Evolutionary conservation across 1,140 invertebrate species (phyloP).

Genomic region (Drosophila orena): DNA sequence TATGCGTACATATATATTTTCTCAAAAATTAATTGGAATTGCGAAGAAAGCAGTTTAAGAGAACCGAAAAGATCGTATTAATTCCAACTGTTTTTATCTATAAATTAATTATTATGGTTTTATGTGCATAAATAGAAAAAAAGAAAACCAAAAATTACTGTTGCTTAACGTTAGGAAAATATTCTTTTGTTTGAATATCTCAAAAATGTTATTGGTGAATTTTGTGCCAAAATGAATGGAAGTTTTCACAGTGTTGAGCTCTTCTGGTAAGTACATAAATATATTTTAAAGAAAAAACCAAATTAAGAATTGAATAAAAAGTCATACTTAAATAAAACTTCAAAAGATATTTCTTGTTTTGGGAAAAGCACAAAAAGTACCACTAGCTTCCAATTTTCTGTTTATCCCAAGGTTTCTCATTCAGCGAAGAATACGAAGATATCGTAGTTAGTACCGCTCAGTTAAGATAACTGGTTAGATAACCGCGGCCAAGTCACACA

Average conservation of each 20-base stretch:
- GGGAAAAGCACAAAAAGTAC: neutral
- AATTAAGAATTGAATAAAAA: too few species aligned
- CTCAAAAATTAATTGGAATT: slow-evolving; percentile 34
- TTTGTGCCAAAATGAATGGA: too few species aligned
- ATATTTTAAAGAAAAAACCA: too few species aligned
- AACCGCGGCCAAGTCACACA: slow-evolving; percentile 31
- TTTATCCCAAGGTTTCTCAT: slow-evolving; percentile 28
- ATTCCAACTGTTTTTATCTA: neutral
- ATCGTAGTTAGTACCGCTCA: slow-evolving; percentile 48
- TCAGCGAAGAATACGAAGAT: slow-evolving; percentile 16
- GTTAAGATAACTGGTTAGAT: slow-evolving; percentile 53
- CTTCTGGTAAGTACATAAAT: too few species aligned
- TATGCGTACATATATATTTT: slow-evolving; percentile 32
- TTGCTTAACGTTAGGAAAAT: too few species aligned
- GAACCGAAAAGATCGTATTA: too few species aligned
- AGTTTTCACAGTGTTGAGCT: too few species aligned
- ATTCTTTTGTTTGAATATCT: too few species aligned
- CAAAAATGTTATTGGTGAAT: too few species aligned
- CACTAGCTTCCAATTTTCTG: neutral
- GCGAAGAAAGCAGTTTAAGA: neutral
- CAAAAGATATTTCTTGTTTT: neutral
- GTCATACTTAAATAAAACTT: too few species aligned
- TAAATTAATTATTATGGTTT: neutral
- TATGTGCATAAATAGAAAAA: too few species aligned
- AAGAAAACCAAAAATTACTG: too few species aligned